Conservation (phyloP, 2,797 vertebrate species). For the Myripristis murdjan region DNA sequence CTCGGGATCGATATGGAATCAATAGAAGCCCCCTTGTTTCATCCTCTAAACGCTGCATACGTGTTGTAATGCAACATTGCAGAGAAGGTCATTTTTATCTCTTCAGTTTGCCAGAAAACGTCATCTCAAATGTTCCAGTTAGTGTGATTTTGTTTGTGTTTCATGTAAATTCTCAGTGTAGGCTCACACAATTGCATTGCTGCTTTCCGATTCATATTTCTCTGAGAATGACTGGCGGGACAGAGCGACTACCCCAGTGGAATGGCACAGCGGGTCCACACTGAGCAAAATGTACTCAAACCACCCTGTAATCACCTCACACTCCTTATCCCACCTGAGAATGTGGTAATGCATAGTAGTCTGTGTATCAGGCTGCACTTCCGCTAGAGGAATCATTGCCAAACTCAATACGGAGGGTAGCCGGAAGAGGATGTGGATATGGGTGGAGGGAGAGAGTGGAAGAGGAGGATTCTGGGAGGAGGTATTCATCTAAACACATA, state of each 20-base stretch:
- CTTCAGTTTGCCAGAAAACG: background rate
- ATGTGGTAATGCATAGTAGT: constrained; percentile 9
- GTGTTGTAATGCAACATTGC: constrained; percentile 11
- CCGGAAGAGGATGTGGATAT: constrained; percentile 64
- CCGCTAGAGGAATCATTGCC: background rate
- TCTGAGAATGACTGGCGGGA: background rate
- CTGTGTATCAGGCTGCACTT: constrained; percentile 38
- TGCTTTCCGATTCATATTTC: background rate
- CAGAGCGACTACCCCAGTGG: background rate
- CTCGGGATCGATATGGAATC: constrained; percentile 48
- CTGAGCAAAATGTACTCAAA: background rate
- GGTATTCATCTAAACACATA: constrained; percentile 79
- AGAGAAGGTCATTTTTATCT: background rate
- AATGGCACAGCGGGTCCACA: background rate
- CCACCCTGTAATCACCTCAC: background rate
- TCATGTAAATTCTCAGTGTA: background rate
- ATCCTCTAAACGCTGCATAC: background rate
- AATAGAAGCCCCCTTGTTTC: constrained; percentile 14
- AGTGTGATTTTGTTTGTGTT: background rate
- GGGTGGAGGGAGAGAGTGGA: constrained; percentile 53
- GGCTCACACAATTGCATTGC: background rate
- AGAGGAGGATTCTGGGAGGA: constrained; percentile 45
- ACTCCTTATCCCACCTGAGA: constrained; percentile 14
- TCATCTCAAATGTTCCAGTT: background rate
- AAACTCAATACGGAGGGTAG: constrained; percentile 18